Conservation (phyloP, 2,113 vertebrate genomes). For the Podarcis muralis region DNA sequence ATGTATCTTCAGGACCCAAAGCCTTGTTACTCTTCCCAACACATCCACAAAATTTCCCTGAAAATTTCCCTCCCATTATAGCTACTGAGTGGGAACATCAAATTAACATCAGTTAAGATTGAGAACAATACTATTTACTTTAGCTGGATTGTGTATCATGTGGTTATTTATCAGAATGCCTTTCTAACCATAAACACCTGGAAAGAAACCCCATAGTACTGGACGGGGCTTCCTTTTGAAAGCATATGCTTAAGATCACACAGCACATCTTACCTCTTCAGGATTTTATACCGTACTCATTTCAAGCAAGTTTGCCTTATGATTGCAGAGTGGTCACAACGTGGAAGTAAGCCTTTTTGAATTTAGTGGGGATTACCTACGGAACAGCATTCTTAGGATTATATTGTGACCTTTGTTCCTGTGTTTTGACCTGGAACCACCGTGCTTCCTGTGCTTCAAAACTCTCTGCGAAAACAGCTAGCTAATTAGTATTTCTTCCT, state of each 20-base stretch:
- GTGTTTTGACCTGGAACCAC: neutral
- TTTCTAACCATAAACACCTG: neutral
- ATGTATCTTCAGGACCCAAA: too few relatives aligned
- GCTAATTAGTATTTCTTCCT: neutral
- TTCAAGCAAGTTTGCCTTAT: neutral
- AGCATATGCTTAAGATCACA: neutral
- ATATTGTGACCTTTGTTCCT: neutral
- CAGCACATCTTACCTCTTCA: neutral
- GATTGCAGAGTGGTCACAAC: neutral
- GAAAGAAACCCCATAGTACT: neutral
- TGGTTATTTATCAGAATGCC: neutral
- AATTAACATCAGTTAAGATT: too few relatives aligned
- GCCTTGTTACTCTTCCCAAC: too few relatives aligned
- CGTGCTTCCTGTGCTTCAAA: neutral
- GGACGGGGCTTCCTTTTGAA: neutral
- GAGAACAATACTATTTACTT: neutral
- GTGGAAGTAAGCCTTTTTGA: neutral
- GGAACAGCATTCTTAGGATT: neutral
- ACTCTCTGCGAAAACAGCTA: neutral
- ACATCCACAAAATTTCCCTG: too few relatives aligned
- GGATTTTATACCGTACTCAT: neutral
- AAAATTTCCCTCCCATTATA: too few relatives aligned
- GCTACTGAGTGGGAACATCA: too few relatives aligned
- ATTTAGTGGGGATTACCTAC: neutral
- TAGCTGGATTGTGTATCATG: too few relatives aligned